Percentiles rank a stretch among this genome's conserved stretches.
phyloP scores from a whole-genome alignment of 2,797 vertebrate species.

The Oreochromis grahami region DNA sequence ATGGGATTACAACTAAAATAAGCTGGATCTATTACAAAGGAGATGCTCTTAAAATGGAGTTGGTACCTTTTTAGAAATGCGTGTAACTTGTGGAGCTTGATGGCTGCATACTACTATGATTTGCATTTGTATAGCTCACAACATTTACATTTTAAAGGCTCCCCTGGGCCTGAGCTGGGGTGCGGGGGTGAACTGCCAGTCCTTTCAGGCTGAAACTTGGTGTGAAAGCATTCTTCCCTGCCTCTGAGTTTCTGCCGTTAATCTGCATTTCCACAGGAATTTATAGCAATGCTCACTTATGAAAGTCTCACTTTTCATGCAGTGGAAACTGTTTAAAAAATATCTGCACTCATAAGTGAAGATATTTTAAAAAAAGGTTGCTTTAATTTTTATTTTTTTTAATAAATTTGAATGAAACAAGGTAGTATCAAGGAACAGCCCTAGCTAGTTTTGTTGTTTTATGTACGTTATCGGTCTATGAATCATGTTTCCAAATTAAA shows the following conservation, averaged over 20 bases:
- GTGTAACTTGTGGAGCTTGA: neutral
- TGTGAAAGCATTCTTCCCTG: neutral
- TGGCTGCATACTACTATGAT: neutral
- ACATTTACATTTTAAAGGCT: neutral
- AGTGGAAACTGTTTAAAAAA: neutral
- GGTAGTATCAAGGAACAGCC: neutral
- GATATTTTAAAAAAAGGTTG: neutral
- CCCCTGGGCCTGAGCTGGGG: neutral
- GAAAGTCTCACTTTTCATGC: neutral
- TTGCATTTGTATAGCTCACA: neutral
- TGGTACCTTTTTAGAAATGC: neutral
- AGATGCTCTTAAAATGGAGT: neutral
- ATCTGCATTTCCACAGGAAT: neutral
- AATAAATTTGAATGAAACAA: neutral
- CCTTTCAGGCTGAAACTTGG: neutral
- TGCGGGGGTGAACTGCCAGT: neutral
- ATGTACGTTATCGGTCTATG: neutral
- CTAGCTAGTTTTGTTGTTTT: neutral
- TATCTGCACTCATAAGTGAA: neutral
- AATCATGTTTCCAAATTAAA: neutral
- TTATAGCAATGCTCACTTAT: neutral
- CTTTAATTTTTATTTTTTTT: too few species aligned
- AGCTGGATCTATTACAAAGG: neutral
- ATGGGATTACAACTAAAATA: neutral
- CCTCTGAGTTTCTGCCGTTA: neutral